These are phyloP conservation scores for Mnemiopsis leidyi DNA, from an alignment of 37 sponge, comb jelly and placozoan genomes.

Conservation along the genomic window DNA sequence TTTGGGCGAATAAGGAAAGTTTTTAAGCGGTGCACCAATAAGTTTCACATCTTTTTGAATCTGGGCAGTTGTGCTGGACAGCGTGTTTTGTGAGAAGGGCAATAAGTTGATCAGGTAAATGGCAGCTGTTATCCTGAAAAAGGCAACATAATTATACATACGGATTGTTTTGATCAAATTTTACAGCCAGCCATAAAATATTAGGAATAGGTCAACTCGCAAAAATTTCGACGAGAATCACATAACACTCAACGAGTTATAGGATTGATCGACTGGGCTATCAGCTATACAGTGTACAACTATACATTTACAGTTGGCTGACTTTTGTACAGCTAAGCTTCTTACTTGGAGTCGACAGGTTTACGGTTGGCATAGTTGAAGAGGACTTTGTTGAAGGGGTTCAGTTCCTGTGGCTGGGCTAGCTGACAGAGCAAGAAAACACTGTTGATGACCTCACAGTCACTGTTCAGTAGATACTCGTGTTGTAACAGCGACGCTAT, in stretches of 20 bases:
- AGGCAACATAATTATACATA: too few species aligned
- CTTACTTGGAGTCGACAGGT: conserved; percentile 9
- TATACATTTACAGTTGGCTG: too few species aligned
- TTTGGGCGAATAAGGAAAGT: conserved; percentile 46
- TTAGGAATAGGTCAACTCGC: too few species aligned
- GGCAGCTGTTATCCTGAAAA: conserved; percentile 15
- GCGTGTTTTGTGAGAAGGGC: conserved; percentile 32
- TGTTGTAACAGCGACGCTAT: conserved; percentile 18
- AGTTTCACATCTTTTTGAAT: not conserved
- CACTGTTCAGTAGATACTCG: conserved; percentile 10
- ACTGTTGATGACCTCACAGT: conserved; percentile 49
- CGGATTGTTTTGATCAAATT: too few species aligned
- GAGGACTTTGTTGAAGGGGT: conserved; percentile 48
- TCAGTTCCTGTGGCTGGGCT: conserved; percentile 44
- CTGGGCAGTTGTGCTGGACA: conserved; percentile 16
- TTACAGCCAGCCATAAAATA: too few species aligned
- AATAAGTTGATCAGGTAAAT: conserved; percentile 31
- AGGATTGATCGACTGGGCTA: too few species aligned
- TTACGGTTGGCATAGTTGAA: conserved; percentile 61
- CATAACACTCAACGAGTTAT: too few species aligned
- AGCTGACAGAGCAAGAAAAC: conserved; percentile 42
- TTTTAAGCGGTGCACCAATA: conserved; percentile 19
- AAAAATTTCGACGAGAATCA: too few species aligned
- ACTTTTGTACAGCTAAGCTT: too few species aligned
- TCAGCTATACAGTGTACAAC: too few species aligned